Conservation (phyloP, 2,797 vertebrate species). For the Cyclopterus lumpus region DNA sequence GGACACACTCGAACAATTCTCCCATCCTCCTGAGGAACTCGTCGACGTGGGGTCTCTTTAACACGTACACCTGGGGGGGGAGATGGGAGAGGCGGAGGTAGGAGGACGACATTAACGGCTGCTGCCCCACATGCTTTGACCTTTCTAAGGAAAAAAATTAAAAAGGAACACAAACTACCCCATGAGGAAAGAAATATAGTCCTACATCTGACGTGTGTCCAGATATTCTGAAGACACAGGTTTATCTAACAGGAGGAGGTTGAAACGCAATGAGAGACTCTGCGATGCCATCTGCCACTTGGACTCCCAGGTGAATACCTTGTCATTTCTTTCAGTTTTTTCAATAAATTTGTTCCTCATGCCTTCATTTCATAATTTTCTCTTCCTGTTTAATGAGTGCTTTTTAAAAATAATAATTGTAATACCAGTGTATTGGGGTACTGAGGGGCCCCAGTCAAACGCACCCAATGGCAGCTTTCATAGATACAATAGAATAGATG, state of each 20-base stretch:
- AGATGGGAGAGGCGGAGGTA: constrained; percentile 2
- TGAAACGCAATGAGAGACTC: not conserved
- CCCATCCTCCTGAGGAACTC: constrained; percentile 97
- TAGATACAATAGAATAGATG: not conserved
- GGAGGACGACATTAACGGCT: not conserved
- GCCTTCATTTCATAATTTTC: not conserved
- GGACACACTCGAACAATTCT: constrained; percentile 95
- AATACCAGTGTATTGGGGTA: not conserved
- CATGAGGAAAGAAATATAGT: not conserved
- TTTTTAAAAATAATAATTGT: not conserved
- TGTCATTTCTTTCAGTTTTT: not conserved
- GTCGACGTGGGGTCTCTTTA: constrained; percentile 95
- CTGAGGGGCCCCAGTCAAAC: not conserved
- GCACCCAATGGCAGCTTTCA: not conserved
- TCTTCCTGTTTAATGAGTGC: not conserved
- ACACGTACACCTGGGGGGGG: constrained; percentile 89
- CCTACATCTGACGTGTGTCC: not conserved
- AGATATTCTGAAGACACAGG: not conserved
- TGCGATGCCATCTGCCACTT: not conserved
- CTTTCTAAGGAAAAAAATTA: not conserved
- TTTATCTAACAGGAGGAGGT: not conserved
- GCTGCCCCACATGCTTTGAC: not conserved
- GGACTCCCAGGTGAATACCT: no score
- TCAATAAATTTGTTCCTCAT: not conserved
- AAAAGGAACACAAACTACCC: not conserved